A percentile compares a stretch with the other conserved stretches of the same genome.
These are phyloP conservation scores for Shinisaurus crocodilurus DNA, from an alignment of 2,113 vertebrate genomes.

Conservation along the genomic window DNA sequence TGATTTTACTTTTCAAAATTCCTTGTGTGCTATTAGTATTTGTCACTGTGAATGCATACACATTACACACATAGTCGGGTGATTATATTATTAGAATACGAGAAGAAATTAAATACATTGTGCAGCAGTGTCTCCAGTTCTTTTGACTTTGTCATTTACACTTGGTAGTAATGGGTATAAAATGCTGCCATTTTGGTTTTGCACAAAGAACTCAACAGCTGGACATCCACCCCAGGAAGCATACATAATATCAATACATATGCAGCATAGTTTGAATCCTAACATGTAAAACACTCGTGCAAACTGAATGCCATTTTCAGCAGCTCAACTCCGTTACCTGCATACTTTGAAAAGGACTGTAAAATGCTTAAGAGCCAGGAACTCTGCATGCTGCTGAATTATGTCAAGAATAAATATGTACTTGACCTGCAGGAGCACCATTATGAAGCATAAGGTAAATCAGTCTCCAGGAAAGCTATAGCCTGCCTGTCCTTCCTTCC, in stretches of 20 bases:
- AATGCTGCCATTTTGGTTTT: not conserved
- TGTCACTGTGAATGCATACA: not conserved
- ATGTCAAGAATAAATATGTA: slow-evolving; percentile 31
- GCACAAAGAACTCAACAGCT: not conserved
- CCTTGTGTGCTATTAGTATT: not conserved
- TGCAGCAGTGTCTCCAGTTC: not conserved
- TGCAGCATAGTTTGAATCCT: slow-evolving; percentile 19
- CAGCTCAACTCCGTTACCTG: not conserved
- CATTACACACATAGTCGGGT: not conserved
- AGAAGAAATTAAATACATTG: not conserved
- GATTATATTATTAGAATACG: not conserved
- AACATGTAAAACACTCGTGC: not conserved
- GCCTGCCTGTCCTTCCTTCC: slow-evolving; percentile 5
- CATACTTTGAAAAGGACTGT: not conserved
- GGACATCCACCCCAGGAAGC: not conserved
- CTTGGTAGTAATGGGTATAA: not conserved
- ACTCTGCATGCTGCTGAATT: not conserved
- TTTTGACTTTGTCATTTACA: not conserved
- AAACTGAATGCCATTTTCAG: not conserved
- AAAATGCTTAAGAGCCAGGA: slow-evolving; percentile 23
- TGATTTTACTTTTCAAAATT: not conserved
- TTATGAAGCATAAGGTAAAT: not conserved
- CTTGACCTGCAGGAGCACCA: slow-evolving; percentile 14
- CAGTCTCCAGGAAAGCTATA: not conserved
- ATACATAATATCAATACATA: not conserved